phyloP scores from a whole-genome alignment of 2,113 vertebrate genomes.

The Willisornis vidua region DNA sequence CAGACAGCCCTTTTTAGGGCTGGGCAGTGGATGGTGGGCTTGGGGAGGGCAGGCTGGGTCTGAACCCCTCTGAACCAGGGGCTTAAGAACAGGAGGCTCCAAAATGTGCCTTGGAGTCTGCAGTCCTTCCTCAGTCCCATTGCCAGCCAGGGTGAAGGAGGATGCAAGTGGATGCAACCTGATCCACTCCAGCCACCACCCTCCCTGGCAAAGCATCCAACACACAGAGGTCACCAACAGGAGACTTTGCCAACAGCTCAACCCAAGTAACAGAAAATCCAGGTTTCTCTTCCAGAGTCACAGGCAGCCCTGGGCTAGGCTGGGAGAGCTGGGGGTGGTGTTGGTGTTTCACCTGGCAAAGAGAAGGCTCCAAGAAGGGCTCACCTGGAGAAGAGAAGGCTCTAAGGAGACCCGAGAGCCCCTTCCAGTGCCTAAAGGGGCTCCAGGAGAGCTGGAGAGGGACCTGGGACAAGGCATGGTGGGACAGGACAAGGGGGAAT shows the following conservation, averaged over 20 bases:
- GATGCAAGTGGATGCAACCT: no score
- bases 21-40: neutral
- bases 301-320: neutral
- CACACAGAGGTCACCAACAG: neutral
- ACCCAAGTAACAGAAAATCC: neutral
- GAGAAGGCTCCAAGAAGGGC: no score
- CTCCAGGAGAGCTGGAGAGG: no score
- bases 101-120: neutral
- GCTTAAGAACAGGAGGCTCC: neutral
- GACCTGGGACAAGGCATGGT: no score
- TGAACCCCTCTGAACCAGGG: neutral
- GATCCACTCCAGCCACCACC: neutral
- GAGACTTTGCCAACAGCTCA: neutral
- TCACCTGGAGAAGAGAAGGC: no score
- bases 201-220: neutral
- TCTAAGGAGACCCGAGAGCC: no score
- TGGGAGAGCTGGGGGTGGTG: neutral
- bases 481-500: no score
- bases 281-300: slow-evolving; percentile 67
- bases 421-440: no score
- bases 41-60: neutral
- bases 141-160: neutral
- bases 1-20: neutral
- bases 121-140: neutral
- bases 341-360: no score